Percentiles rank a stretch among this genome's conserved stretches.
Conservation (phyloP, 2,888 invertebrate species). For the Lissocephala sabroskyi region DNA sequence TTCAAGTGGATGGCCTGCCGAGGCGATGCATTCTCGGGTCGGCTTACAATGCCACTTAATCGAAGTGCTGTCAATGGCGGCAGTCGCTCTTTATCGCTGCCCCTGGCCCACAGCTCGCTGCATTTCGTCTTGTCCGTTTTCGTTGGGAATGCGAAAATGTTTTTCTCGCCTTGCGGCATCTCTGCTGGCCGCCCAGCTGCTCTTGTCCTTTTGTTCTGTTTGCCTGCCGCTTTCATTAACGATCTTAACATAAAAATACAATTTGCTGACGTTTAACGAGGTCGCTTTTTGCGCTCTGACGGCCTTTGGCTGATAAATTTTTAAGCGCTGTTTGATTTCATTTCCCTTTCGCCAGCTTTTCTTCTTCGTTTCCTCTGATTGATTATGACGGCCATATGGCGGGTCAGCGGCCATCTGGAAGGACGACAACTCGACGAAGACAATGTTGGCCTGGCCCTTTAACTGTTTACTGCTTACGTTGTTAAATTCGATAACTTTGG, state of each 20-base stretch:
- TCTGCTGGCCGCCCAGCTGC: constrained; percentile 11
- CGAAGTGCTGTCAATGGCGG: constrained; percentile 49
- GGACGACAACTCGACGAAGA: no score
- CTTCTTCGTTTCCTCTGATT: not conserved
- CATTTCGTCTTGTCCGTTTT: constrained; percentile 23
- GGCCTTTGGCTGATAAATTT: constrained; percentile 43
- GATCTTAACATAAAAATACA: constrained; percentile 61
- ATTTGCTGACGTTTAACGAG: constrained; percentile 55
- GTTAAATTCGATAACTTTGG: no score
- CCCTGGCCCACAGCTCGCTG: not conserved
- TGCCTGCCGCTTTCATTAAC: constrained; percentile 54
- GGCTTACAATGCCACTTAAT: constrained; percentile 57
- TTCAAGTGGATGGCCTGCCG: constrained; percentile 46
- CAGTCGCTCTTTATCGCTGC: not conserved
- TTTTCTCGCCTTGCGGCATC: constrained; percentile 21
- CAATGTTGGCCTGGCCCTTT: no score
- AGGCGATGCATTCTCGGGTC: constrained; percentile 10
- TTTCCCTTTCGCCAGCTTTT: not conserved
- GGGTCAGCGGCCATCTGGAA: constrained; percentile 29
- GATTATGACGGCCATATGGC: constrained; percentile 6
- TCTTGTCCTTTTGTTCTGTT: constrained; percentile 29
- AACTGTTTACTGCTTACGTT: no score
- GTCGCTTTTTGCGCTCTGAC: no score
- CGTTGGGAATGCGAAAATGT: constrained; percentile 37
- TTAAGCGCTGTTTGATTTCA: constrained; percentile 49